Conservation (phyloP, 92 coral and sea anemone genomes). For the Bergia sp. region DNA sequence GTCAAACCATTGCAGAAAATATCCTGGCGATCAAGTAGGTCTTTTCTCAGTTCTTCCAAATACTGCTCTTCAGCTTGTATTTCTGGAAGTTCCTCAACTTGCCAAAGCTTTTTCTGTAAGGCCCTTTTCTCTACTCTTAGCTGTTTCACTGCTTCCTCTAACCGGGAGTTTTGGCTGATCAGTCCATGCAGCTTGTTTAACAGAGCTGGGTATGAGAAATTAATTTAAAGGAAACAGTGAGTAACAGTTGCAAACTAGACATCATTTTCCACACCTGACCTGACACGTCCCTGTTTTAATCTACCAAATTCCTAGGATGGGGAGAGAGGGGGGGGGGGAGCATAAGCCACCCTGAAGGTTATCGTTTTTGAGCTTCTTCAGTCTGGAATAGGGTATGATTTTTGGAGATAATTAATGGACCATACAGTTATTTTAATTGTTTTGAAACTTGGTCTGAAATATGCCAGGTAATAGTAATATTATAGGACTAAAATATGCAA, state of each 20-base stretch:
- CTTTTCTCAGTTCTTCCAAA: conserved; percentile 24
- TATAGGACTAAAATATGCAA: no score
- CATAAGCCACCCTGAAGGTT: no score
- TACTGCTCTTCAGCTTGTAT: conserved; percentile 41
- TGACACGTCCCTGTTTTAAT: no score
- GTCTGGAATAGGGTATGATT: no score
- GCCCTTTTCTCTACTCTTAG: conserved; percentile 19
- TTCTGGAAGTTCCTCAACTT: conserved; percentile 18
- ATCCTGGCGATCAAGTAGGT: conserved; percentile 46
- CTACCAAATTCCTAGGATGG: no score
- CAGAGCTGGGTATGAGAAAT: conserved; percentile 7
- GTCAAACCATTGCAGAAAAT: conserved; percentile 45
- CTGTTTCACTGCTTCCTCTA: conserved; percentile 17
- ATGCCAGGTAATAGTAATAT: no score
- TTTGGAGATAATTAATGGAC: no score
- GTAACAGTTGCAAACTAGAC: not conserved
- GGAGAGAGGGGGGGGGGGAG: no score
- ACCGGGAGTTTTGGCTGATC: conserved; percentile 17
- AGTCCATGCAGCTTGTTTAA: conserved; percentile 10
- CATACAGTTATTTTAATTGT: no score
- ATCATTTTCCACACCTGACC: no score
- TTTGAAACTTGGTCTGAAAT: no score
- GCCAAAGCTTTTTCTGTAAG: conserved; percentile 28
- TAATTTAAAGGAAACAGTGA: not conserved
- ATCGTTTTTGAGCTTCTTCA: no score